Evolutionary conservation across 2,888 invertebrate genomes (phyloP).

Genomic region (Rutpela maculata): DNA sequence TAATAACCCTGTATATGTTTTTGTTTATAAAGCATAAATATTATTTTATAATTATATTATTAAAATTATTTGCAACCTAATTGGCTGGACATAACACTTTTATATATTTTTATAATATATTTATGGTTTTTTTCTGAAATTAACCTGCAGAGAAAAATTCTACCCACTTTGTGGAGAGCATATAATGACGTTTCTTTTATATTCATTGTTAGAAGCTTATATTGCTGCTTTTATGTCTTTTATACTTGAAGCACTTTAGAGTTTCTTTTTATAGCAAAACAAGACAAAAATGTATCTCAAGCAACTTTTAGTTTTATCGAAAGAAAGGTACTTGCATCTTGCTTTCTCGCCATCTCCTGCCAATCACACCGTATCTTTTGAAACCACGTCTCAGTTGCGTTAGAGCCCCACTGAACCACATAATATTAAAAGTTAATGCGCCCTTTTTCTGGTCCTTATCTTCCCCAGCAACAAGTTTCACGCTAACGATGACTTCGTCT

Average conservation of each 20-base stretch:
- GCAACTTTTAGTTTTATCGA: slow-evolving; percentile 15
- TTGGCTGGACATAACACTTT: no score
- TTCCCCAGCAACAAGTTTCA: slow-evolving; percentile 33
- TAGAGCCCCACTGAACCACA: slow-evolving; percentile 22
- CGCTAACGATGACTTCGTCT: slow-evolving; percentile 13
- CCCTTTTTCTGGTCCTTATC: slow-evolving; percentile 32
- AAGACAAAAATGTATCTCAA: slow-evolving; percentile 17
- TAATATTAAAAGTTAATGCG: slow-evolving; percentile 33
- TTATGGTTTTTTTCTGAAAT: background rate
- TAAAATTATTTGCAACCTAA: no score
- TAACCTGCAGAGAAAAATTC: background rate
- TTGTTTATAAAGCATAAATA: no score
- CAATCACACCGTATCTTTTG: slow-evolving; percentile 31
- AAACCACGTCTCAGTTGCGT: slow-evolving; percentile 23
- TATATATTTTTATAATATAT: background rate
- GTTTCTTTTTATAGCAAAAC: slow-evolving; percentile 15
- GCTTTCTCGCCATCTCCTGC: slow-evolving; percentile 25
- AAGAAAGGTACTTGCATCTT: slow-evolving; percentile 20
- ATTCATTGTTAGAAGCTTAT: background rate
- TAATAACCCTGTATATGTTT: no score
- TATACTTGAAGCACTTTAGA: background rate
- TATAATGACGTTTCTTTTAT: background rate
- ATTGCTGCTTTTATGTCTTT: slow-evolving; percentile 2
- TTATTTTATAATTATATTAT: no score
- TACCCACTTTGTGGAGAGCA: background rate